phyloP scores from a whole-genome alignment of 2,888 invertebrate genomes.

The Piscicola geometra region DNA sequence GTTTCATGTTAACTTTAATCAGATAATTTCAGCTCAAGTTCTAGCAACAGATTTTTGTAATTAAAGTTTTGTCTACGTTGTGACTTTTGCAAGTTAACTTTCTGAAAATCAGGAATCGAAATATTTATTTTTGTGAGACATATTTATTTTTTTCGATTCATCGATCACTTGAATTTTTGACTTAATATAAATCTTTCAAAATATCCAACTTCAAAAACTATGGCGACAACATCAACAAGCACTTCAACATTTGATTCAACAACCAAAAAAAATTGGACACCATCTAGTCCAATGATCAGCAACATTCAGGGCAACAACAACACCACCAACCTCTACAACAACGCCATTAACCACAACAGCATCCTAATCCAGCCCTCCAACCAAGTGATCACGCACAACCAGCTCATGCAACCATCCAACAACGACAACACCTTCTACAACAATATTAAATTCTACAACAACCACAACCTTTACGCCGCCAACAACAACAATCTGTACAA shows the following conservation, averaged over 20 bases:
- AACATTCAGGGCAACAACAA: not conserved
- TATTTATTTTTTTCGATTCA: not conserved
- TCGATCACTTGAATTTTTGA: slow-evolving; percentile 15
- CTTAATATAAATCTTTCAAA: no score
- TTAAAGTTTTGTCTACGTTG: slow-evolving; percentile 1
- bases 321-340: not conserved
- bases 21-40: not conserved
- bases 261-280: not conserved
- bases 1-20: not conserved
- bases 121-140: not conserved
- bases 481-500: no score
- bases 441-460: not conserved
- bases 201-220: no score
- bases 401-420: not conserved
- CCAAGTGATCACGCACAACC: no score
- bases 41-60: not conserved
- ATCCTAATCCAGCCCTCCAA: no score
- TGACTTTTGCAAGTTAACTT: not conserved
- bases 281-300: not conserved
- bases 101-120: slow-evolving; percentile 1
- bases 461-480: no score
- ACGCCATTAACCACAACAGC: no score
- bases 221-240: not conserved
- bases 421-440: not conserved
- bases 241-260: not conserved